Percentiles rank a stretch among this genome's conserved stretches.
Evolutionary conservation across 2,797 vertebrate species (phyloP).

Genomic region (Aphelocoma californica): DNA sequence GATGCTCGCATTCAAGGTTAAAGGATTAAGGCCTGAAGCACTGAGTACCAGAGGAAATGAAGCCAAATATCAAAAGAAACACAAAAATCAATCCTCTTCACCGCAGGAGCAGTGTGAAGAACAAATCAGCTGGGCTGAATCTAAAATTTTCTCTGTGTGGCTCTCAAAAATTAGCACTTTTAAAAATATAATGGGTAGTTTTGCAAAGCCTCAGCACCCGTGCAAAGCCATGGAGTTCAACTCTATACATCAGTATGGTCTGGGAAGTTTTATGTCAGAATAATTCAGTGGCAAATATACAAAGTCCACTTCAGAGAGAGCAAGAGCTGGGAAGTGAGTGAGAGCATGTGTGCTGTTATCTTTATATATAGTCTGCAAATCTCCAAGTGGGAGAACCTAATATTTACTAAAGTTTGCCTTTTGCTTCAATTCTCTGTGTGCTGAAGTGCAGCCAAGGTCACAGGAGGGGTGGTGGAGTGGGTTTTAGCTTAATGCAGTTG

Average conservation of each 20-base stretch:
- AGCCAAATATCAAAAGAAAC: constrained; percentile 69
- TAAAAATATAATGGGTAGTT: constrained; percentile 43
- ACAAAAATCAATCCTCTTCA: constrained; percentile 72
- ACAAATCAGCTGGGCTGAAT: constrained; percentile 67
- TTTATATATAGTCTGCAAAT: background rate
- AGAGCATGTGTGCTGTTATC: background rate
- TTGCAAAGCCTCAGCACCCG: constrained; percentile 14
- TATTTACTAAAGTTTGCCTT: constrained; percentile 21
- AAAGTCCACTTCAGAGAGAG: background rate
- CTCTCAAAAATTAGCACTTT: constrained; percentile 66
- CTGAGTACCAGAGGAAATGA: constrained; percentile 61
- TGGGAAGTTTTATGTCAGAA: constrained; percentile 16
- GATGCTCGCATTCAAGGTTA: constrained; percentile 68
- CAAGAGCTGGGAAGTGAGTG: background rate
- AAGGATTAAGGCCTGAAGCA: constrained; percentile 67
- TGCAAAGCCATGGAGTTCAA: constrained; percentile 27
- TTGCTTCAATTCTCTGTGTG: background rate
- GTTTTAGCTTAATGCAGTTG: constrained; percentile 8
- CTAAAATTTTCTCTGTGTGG: constrained; percentile 69
- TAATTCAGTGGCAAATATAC: constrained; percentile 1
- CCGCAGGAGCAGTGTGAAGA: constrained; percentile 60
- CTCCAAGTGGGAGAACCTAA: constrained; percentile 5
- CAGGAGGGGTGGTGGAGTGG: background rate
- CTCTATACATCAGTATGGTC: background rate
- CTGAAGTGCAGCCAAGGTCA: constrained; percentile 42